phyloP scores from a whole-genome alignment of 2,113 vertebrate genomes.

The Machaerirhynchus nigripectus region DNA sequence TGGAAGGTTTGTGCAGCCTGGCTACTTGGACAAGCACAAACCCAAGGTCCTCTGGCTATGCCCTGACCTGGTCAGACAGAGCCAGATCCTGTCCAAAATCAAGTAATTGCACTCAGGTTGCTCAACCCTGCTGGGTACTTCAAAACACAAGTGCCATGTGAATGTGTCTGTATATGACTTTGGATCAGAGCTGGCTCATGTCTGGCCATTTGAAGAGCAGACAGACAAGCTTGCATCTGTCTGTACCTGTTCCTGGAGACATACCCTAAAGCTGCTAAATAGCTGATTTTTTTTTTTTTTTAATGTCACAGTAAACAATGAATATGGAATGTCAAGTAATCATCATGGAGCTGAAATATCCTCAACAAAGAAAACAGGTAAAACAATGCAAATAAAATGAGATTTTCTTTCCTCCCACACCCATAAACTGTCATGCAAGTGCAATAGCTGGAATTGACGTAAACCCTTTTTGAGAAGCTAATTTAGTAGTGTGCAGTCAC shows the following conservation, averaged over 20 bases:
- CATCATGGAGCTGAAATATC: constrained; percentile 14
- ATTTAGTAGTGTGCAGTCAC: neutral
- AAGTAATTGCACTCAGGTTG: neutral
- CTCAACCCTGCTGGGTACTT: constrained; percentile 18
- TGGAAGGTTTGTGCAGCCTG: constrained; percentile 8
- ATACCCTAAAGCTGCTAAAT: constrained; percentile 51
- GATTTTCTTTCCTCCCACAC: neutral
- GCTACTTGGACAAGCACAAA: neutral
- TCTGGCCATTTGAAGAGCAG: constrained; percentile 49
- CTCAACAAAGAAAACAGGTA: constrained; percentile 28
- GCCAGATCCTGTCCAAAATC: neutral
- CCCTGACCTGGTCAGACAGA: constrained; percentile 17
- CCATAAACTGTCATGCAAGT: constrained; percentile 9
- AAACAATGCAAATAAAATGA: constrained; percentile 52
- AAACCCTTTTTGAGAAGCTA: neutral
- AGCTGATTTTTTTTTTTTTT: constrained; percentile 1
- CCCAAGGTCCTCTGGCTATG: neutral
- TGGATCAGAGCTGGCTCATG: neutral
- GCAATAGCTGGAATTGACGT: neutral
- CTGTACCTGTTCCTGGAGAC: constrained; percentile 57
- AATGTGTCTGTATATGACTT: constrained; percentile 29
- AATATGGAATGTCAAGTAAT: constrained; percentile 33
- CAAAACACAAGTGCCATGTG: constrained; percentile 28
- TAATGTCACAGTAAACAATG: constrained; percentile 50
- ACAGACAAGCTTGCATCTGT: constrained; percentile 50